phyloP scores from a whole-genome alignment of 2,888 invertebrate genomes.

The Mimachlamys varia region DNA sequence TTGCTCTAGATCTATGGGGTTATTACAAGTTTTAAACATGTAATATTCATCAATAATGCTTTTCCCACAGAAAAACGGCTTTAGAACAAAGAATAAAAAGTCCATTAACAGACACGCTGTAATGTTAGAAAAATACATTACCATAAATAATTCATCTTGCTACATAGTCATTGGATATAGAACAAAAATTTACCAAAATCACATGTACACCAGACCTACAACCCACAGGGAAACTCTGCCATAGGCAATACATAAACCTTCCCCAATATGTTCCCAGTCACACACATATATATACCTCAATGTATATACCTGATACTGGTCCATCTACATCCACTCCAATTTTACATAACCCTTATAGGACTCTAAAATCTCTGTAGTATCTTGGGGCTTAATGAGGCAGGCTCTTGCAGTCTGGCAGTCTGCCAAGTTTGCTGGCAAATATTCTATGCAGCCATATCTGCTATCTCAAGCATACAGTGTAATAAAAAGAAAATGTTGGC shows the following conservation, averaged over 20 bases:
- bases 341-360: not conserved
- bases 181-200: not conserved
- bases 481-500: constrained; percentile 13
- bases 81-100: not conserved
- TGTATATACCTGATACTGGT: not conserved
- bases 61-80: not conserved
- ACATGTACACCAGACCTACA: not conserved
- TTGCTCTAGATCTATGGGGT: not conserved
- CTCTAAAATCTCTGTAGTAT: constrained; percentile 4
- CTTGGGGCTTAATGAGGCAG: not conserved
- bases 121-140: not conserved
- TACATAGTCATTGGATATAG: not conserved
- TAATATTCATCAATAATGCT: not conserved
- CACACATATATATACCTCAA: not conserved
- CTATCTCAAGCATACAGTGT: constrained; percentile 17
- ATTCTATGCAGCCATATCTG: constrained; percentile 8
- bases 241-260: not conserved
- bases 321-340: not conserved
- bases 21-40: not conserved
- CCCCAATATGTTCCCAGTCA: not conserved
- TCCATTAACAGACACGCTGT: not conserved
- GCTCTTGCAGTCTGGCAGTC: constrained; percentile 31
- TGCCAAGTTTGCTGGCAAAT: constrained; percentile 13
- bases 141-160: not conserved
- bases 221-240: not conserved